phyloP scores from a whole-genome alignment of 2,797 vertebrate species.

The Dipus sagitta region DNA sequence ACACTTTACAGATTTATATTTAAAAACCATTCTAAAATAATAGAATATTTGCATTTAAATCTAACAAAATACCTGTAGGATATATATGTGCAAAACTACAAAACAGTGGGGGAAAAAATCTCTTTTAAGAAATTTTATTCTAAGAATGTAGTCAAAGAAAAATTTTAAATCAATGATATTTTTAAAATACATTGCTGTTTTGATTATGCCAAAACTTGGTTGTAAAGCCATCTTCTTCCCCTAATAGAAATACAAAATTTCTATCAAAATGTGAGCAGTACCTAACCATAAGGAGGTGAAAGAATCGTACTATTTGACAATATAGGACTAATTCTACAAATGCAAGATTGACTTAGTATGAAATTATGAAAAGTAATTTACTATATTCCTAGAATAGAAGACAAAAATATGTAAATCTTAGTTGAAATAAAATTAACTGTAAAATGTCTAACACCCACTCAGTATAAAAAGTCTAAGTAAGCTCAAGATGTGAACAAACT shows the following conservation, averaged over 20 bases:
- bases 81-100: not conserved
- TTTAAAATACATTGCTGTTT: not conserved
- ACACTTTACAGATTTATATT: not conserved
- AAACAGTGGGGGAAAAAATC: not conserved
- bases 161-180: not conserved
- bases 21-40: not conserved
- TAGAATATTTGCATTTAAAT: not conserved
- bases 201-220: not conserved
- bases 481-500: not conserved
- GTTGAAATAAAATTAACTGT: not conserved
- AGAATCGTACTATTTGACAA: not conserved
- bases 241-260: not conserved
- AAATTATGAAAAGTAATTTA: not conserved
- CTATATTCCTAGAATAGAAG: conserved; percentile 7
- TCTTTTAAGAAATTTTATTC: not conserved
- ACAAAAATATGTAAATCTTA: conserved; percentile 16
- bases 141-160: not conserved
- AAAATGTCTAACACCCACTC: not conserved
- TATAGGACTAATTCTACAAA: not conserved
- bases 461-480: conserved; percentile 39
- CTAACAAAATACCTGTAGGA: not conserved
- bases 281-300: not conserved
- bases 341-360: not conserved
- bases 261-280: not conserved
- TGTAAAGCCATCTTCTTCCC: not conserved